Base-by-base conservation (phyloP, 2,797 vertebrate genomes). In the Galaxias olidus region DNA sequence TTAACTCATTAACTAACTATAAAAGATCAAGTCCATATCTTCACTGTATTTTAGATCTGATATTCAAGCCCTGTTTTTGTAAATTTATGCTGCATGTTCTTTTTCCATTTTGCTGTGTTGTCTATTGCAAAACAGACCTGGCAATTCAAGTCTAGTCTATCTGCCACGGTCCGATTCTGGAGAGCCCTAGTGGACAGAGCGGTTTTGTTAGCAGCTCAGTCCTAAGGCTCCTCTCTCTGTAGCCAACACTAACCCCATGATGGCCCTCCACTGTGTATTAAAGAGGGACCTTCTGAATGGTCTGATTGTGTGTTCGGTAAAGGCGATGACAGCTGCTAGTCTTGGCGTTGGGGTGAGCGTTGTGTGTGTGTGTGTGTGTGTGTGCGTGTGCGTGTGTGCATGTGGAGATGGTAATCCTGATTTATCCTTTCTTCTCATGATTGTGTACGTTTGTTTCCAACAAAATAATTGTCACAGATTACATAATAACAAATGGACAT, bases 301-400 rank as follows among this genome's bases (percentile, higher is more conserved):
- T 52, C 54, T 79, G 79, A 85, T 86, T 90, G 86, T 87, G 80
- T 78, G 49, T 76, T 76, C 66, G 78, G 61, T 50, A 56, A 59
- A 80, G 81, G 82, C 67, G 78, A 55, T 45, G 66, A 76, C 82
- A 88, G 81, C 81, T 83, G 83, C 46, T 12, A 44, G 20, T 67
- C 59, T 66, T 62, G 62, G 78, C 30, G 50, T 65, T 65, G 71
- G 68, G 15, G 41, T 57, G 76, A 63, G 74, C 60, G n/a, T n/a
- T n/a, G n/a, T n/a, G n/a, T n/a, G 73, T 42, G 55, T 68, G 43
- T 84, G 66, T 79, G 59, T 75, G 63, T 52, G 68, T 77, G 78
- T 47, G 61, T 52, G 65, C 0, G 30, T 45, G 1, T 41, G 46
- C 49, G 20, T 49, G 59, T 61, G 57, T 47, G 49, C 30, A 50